Evolutionary conservation across 2,797 vertebrate species (phyloP), one percentile per base, ranked within the genome.

Genomic region (Phyllotis vaccarum): DNA sequence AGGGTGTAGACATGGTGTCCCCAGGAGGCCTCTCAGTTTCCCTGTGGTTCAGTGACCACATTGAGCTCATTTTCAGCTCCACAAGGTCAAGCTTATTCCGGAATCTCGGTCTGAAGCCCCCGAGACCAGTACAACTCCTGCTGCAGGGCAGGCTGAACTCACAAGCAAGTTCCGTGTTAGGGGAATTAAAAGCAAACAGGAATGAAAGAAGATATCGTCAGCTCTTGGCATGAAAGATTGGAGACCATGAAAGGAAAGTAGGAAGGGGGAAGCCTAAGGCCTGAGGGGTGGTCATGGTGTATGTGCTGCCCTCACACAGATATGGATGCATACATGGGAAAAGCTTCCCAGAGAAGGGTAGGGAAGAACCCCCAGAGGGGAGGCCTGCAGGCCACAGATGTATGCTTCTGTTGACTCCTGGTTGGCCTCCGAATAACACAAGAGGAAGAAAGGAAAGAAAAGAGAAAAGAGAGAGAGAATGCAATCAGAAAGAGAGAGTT

Each of bases 401-500:
- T 3, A 8, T 8, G 2, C 31, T n/a, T 34, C 16, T 24, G 3
- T 6, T 0, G 3, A 37, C 31, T 58, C 19, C 29, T 37, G 5
- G 22, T n/a, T 11, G 34, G 31, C 6, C 31, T 82, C 49, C 60
- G 22, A 72, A 29, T 37, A 34, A n/a, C 8, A 17, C 8, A 8
- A 34, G 3, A 37, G 0, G 22, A 17, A 79, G 10, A 13, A 1
- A 78, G 52, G 58, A 0, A 80, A 2, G 17, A 2, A 29, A 5
- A 58, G 17, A 54, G 2, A 56, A 1, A 11, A 80, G 34, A 37
- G 5, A 37, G 0, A 58, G 5, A 24, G 6, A 16, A 24, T 60
- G 7, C 29, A 64, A 83, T 46, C 29, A 72, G 9, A 40, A 40
- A 24, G n/a, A 14, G 0, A 0, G 17, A 31, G 3, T 56, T 56